These are phyloP conservation scores for Fistularia commersonii DNA, from an alignment of 2,797 vertebrate genomes.

Conservation along the genomic window DNA sequence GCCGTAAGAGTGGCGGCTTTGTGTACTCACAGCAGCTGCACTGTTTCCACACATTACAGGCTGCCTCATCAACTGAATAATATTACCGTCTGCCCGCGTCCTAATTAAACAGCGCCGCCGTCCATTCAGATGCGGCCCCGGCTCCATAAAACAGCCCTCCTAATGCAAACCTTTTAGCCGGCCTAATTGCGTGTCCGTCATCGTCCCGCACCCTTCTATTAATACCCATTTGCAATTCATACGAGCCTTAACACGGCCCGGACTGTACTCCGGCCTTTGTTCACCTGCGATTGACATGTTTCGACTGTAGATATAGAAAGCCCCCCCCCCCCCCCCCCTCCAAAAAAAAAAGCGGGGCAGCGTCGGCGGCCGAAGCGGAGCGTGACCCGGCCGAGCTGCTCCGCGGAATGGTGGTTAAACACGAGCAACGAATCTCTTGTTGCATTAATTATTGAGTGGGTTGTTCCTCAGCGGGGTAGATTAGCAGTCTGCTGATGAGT, in stretches of 20 bases:
- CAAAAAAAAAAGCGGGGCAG: constrained; percentile 17
- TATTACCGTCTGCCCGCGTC: constrained; percentile 60
- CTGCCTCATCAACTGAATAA: constrained; percentile 67
- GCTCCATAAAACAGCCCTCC: constrained; percentile 46
- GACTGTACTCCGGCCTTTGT: constrained; percentile 27
- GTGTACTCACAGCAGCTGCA: constrained; percentile 65
- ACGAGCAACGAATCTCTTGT: constrained; percentile 75
- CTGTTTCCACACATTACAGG: constrained; percentile 60
- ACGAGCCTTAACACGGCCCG: constrained; percentile 39
- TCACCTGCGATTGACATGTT: constrained; percentile 15
- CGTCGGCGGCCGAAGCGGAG: too few relatives aligned
- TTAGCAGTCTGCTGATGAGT: constrained; percentile 68
- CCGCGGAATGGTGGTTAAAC: constrained; percentile 77
- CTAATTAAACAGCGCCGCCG: constrained; percentile 63
- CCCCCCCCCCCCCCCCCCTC: constrained; percentile 8
- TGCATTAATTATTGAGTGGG: constrained; percentile 80
- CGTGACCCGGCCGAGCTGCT: constrained; percentile 62
- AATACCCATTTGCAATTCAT: constrained; percentile 45
- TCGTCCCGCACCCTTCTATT: constrained; percentile 39
- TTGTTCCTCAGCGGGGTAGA: constrained; percentile 76
- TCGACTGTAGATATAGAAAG: constrained; percentile 17
- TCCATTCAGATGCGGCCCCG: constrained; percentile 52
- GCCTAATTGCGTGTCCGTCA: constrained; percentile 52
- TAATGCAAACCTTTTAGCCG: constrained; percentile 59
- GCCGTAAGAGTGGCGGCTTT: constrained; percentile 54